Evolutionary conservation across 2,113 vertebrate genomes (phyloP), one percentile per base, ranked within the genome.

Genomic region (Mustela lutreola): DNA sequence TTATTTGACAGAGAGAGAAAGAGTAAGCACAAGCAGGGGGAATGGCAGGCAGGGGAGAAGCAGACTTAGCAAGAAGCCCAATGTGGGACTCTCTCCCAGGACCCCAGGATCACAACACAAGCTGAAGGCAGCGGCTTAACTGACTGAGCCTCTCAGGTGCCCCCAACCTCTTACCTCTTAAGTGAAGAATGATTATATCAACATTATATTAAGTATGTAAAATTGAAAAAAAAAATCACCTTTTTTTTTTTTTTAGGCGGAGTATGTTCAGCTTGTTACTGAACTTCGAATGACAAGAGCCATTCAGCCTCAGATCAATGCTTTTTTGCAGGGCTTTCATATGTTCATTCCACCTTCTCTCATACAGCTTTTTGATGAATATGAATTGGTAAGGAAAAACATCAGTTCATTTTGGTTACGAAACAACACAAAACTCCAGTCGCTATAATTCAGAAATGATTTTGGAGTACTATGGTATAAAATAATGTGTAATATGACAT

Each of bases 241-340:
- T 48, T 48, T 48, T 53, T 71, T 65, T 16, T 90, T 91, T 91
- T 63, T 70, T 67, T 89, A 99, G 99, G 99, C 98, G 0, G 99
- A 99, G 97, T 99, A 99, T n/a, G 99, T 99, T 56, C 99, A 99
- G 98, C 99, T 99, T 96, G 99, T 99, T 96, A 99, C 99, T 63
- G 99, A 99, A 98, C 99, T 99, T 98, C 99, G 99, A 97, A 99
- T 99, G 99, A 99, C 99, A 58, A 99, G 99, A 98, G 99, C 99
- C 95, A 99, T 99, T 98, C 99, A 99, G 98, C 99, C 99, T 96
- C 99, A 99, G 99, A 99, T 99, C 97, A 99, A 99, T 97, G 99
- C 99, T 70, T 99, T 99, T 98, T 98, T 99, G 89, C 99, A 99
- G 95, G 99, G 99, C 79, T 99, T 99, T 98, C 99, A 99, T 98